Conservation (phyloP, 2,113 vertebrate species). For the Cathartes aura region DNA sequence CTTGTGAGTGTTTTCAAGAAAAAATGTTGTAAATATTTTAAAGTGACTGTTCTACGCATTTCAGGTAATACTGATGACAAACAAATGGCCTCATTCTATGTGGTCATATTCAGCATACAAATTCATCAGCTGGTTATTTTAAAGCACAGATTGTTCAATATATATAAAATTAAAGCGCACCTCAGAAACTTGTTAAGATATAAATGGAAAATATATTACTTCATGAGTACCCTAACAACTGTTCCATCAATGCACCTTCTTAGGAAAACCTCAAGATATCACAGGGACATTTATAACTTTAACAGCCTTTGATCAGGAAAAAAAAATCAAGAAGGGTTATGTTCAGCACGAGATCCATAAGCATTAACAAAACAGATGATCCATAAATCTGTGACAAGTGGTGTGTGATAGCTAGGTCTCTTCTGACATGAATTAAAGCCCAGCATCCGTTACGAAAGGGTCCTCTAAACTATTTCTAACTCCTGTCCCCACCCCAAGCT, state of each 20-base stretch:
- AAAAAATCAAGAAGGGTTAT: not conserved
- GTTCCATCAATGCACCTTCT: not conserved
- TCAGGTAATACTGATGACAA: not conserved
- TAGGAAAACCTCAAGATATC: constrained; percentile 44
- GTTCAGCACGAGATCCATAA: constrained; percentile 29
- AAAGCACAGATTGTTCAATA: not conserved
- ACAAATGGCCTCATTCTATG: not conserved
- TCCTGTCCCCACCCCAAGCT: not conserved
- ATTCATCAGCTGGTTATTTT: not conserved
- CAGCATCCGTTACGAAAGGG: not conserved
- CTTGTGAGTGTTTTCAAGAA: not conserved
- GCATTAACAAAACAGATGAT: constrained; percentile 25
- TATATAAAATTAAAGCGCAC: not conserved
- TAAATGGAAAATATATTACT: not conserved
- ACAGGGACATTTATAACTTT: not conserved
- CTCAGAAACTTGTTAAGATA: not conserved
- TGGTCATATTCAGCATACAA: not conserved
- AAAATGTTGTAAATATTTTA: not conserved
- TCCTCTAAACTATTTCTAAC: constrained; percentile 31
- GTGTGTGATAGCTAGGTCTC: not conserved
- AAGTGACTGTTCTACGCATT: not conserved
- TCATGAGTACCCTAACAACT: not conserved
- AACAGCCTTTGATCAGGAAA: not conserved
- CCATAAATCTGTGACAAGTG: constrained; percentile 1
- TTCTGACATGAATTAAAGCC: not conserved